These are phyloP conservation scores for Pogonus chalceus DNA, from an alignment of 1,140 invertebrate species.

Conservation along the genomic window DNA sequence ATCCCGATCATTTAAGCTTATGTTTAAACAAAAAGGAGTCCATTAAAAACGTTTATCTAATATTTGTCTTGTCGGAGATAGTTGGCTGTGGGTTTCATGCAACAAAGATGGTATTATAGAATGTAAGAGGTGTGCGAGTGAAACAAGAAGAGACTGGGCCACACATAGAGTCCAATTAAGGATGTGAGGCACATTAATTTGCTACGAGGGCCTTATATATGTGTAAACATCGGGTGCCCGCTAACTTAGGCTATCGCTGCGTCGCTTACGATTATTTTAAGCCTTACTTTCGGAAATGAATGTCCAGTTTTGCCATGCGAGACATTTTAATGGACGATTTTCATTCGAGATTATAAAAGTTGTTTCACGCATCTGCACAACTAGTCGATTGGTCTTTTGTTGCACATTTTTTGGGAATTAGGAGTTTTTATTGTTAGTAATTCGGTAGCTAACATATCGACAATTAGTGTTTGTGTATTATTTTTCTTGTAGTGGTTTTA, in stretches of 20 bases:
- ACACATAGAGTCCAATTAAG: conserved; percentile 35
- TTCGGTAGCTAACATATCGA: too few species aligned
- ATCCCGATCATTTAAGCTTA: conserved; percentile 31
- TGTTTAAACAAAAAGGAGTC: conserved; percentile 34
- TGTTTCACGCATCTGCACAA: too few species aligned
- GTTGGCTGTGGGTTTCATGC: conserved; percentile 2
- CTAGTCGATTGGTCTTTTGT: too few species aligned
- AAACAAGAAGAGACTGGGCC: conserved; percentile 25
- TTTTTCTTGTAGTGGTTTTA: too few species aligned
- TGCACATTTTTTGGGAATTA: too few species aligned
- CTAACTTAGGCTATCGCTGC: neutral
- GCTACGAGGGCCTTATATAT: conserved; percentile 31
- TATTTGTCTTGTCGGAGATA: conserved; percentile 27
- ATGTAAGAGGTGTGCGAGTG: conserved; percentile 13
- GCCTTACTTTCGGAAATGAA: neutral
- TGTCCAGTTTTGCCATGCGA: neutral
- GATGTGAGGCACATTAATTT: conserved; percentile 39
- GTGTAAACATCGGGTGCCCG: conserved; percentile 19
- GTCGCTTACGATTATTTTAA: neutral
- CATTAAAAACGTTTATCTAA: conserved; percentile 35
- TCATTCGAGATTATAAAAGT: neutral
- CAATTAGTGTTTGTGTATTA: too few species aligned
- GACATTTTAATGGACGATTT: neutral
- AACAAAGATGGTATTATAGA: conserved; percentile 10
- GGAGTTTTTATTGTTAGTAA: too few species aligned